Percentiles rank a stretch among this genome's conserved stretches.
Conservation (phyloP, 2,797 vertebrate genomes). For the Sebastes aleutianus region DNA sequence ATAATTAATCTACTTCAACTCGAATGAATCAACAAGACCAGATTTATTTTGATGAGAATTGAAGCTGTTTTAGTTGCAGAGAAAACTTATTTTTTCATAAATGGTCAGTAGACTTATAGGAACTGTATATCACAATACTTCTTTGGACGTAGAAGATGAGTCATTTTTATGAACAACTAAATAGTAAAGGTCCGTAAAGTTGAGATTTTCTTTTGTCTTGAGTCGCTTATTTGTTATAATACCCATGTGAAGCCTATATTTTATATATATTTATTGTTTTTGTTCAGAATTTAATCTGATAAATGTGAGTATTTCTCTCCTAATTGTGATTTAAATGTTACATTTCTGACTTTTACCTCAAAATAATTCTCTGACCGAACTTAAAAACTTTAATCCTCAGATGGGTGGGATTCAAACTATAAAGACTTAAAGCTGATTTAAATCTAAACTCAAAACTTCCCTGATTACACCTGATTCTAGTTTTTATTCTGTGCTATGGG, state of each 20-base stretch:
- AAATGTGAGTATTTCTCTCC: background rate
- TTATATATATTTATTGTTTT: no score
- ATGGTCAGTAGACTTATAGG: background rate
- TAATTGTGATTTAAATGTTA: background rate
- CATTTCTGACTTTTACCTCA: background rate
- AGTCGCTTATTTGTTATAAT: rapidly evolving
- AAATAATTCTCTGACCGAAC: background rate
- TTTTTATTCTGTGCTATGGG: no score
- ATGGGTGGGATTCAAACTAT: background rate
- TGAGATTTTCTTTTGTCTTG: background rate
- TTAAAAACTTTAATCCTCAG: background rate
- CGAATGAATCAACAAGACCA: rapidly evolving
- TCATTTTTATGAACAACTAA: background rate
- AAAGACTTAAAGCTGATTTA: no score
- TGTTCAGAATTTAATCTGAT: background rate
- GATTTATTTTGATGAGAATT: background rate
- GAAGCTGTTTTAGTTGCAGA: background rate
- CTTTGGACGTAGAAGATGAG: background rate
- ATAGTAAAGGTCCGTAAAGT: background rate
- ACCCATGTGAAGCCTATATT: background rate
- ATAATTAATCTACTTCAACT: no score
- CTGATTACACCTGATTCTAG: background rate
- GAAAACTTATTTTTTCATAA: background rate
- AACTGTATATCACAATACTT: rapidly evolving
- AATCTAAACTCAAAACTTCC: background rate